Evolutionary conservation across 53 echinoderm and acorn worm genomes (phyloP).

Genomic region (Crossaster papposus): DNA sequence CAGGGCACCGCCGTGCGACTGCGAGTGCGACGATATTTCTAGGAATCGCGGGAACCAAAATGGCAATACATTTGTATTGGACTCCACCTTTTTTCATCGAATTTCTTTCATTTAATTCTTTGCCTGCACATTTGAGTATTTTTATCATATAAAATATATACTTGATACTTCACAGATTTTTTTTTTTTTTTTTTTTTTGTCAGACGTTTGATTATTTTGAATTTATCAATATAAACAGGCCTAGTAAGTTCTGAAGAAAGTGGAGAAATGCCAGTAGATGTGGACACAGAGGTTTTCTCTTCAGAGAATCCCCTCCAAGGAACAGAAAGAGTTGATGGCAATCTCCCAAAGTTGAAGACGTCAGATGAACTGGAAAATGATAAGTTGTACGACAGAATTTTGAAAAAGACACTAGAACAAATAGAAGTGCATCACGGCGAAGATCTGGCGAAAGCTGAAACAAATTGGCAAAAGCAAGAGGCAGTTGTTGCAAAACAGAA

Average conservation of each 20-base stretch:
- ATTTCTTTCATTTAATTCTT: too few relatives aligned
- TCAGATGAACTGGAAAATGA: conserved; percentile 1
- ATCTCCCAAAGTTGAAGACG: neutral
- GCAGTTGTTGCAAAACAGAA: neutral
- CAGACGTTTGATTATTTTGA: neutral
- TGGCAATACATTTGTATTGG: too few relatives aligned
- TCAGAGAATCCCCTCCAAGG: neutral
- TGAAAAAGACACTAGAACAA: neutral
- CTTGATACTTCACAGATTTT: neutral
- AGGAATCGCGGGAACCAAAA: too few relatives aligned
- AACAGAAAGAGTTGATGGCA: neutral
- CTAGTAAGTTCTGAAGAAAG: neutral
- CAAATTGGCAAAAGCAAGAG: neutral
- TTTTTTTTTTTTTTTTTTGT: neutral
- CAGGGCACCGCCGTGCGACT: too few relatives aligned
- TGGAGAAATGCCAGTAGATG: neutral
- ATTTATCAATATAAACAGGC: neutral
- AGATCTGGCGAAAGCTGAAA: neutral
- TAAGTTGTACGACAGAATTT: neutral
- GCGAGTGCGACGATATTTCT: too few relatives aligned
- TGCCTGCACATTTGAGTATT: too few relatives aligned
- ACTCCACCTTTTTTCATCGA: too few relatives aligned
- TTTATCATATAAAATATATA: too few relatives aligned
- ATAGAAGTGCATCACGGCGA: neutral
- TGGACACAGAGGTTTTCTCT: neutral